phyloP scores from a whole-genome alignment of 2,888 invertebrate genomes.

The Eupeodes latifasciatus region DNA sequence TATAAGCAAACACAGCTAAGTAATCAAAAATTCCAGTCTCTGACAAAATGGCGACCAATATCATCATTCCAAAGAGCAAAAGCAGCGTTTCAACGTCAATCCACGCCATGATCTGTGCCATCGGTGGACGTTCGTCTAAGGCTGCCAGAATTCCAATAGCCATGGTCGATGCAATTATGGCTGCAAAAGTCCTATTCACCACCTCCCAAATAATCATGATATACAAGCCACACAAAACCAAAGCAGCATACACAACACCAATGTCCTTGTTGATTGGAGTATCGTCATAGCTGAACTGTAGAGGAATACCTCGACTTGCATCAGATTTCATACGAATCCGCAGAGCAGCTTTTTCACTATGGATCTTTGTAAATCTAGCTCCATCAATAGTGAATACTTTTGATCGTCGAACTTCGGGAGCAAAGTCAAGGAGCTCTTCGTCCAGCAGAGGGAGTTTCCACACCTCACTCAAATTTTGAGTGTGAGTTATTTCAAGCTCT shows the following conservation, averaged over 20 bases:
- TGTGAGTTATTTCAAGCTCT: conserved; percentile 55
- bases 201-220: conserved; percentile 91
- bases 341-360: conserved; percentile 77
- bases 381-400: conserved; percentile 79
- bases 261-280: conserved; percentile 87
- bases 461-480: conserved; percentile 71
- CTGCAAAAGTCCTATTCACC: conserved; percentile 90
- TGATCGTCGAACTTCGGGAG: conserved; percentile 84
- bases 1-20: conserved; percentile 89
- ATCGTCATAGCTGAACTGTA: conserved; percentile 87
- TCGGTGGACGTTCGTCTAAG: conserved; percentile 88
- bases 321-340: conserved; percentile 80
- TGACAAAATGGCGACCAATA: conserved; percentile 90
- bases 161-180: conserved; percentile 89
- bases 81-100: conserved; percentile 90
- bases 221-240: conserved; percentile 90
- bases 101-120: conserved; percentile 90
- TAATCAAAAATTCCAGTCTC: conserved; percentile 93
- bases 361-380: conserved; percentile 72
- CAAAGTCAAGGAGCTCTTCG: conserved; percentile 81
- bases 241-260: conserved; percentile 89
- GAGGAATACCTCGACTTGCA: conserved; percentile 82
- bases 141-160: conserved; percentile 89
- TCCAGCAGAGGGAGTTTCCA: conserved; percentile 83
- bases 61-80: conserved; percentile 92